These are phyloP conservation scores for Porphyrio hochstetteri DNA, from an alignment of 2,113 vertebrate genomes.

Conservation along the genomic window DNA sequence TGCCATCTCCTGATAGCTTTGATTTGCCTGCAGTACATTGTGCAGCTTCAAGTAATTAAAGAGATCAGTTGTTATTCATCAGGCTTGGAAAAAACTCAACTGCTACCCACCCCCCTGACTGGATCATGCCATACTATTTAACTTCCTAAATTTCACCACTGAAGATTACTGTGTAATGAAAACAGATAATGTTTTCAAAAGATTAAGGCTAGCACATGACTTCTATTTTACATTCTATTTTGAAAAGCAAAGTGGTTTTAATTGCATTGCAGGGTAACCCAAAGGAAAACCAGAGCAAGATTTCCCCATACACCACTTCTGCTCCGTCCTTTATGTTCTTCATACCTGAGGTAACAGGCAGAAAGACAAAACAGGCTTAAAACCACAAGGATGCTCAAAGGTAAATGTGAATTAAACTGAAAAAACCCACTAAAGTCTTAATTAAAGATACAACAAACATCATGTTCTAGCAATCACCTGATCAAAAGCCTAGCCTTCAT, in stretches of 20 bases:
- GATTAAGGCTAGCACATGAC: neutral
- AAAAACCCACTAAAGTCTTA: neutral
- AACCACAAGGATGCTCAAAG: neutral
- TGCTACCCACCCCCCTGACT: neutral
- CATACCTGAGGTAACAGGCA: fast-evolving
- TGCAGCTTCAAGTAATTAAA: neutral
- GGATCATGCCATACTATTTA: neutral
- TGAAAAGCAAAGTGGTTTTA: neutral
- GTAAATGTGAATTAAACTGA: neutral
- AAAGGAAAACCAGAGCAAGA: neutral
- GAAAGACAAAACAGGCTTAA: neutral
- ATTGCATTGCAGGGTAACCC: neutral
- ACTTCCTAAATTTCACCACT: neutral
- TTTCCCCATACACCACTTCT: neutral
- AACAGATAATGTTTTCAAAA: neutral
- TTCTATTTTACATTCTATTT: neutral
- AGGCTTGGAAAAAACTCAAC: neutral
- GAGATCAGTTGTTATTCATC: neutral
- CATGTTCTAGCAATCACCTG: neutral
- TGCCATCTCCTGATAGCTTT: neutral
- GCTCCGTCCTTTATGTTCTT: neutral
- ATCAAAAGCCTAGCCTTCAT: neutral
- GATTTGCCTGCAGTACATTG: neutral
- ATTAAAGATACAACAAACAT: neutral
- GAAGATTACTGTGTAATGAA: neutral